Evolutionary conservation across 1,140 invertebrate genomes (phyloP).

Genomic region (Panagrolaimus sp.): DNA sequence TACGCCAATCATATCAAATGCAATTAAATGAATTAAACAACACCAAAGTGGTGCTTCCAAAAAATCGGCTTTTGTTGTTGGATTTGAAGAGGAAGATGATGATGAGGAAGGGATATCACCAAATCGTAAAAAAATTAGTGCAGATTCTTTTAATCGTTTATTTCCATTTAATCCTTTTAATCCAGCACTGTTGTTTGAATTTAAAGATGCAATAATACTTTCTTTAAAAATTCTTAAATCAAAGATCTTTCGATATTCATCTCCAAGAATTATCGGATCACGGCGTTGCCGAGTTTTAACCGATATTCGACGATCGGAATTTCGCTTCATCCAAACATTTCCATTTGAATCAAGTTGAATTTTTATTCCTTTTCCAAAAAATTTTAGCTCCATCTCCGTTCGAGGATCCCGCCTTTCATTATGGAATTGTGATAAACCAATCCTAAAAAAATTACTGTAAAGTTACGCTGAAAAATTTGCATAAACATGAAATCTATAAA

Average conservation of each 20-base stretch:
- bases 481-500: neutral
- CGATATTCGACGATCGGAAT: neutral
- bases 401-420: neutral
- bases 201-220: neutral
- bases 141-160: constrained; percentile 5
- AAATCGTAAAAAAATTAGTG: neutral
- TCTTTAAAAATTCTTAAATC: constrained; percentile 14
- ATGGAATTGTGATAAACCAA: constrained; percentile 4
- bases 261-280: neutral
- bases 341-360: constrained; percentile 5
- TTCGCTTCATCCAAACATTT: neutral
- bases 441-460: neutral
- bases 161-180: constrained; percentile 7
- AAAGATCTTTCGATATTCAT: constrained; percentile 2
- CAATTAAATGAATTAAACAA: constrained; percentile 12
- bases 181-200: neutral
- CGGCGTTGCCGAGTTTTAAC: constrained; percentile 10
- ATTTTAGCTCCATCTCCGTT: constrained; percentile 5
- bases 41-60: neutral
- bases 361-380: neutral
- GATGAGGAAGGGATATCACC: neutral
- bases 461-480: too few species aligned
- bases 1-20: constrained; percentile 5
- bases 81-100: neutral
- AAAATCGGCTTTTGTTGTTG: neutral